Conservation (phyloP, 2,888 invertebrate species). For the Ametastegia equiseti region DNA sequence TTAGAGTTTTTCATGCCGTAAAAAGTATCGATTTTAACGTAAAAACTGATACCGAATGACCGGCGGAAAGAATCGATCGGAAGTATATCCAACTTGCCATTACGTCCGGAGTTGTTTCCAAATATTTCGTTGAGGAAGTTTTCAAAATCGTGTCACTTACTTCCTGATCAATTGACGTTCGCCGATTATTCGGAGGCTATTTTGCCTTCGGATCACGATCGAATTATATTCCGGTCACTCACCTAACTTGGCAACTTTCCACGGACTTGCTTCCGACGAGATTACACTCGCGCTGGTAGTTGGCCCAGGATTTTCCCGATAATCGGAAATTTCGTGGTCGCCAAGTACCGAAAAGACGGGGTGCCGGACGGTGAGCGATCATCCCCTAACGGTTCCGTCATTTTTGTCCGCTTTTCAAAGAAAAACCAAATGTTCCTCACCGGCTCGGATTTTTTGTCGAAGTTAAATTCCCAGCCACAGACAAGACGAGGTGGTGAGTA, state of each 20-base stretch:
- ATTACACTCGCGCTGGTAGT: neutral
- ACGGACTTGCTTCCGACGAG: neutral
- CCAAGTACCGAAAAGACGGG: neutral
- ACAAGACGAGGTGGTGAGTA: no score
- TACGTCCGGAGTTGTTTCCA: neutral
- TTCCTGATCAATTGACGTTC: neutral
- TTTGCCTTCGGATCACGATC: neutral
- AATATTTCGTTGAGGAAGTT: neutral
- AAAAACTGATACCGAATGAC: neutral
- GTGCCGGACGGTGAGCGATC: neutral
- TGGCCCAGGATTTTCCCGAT: neutral
- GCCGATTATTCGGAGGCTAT: neutral
- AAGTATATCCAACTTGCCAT: neutral
- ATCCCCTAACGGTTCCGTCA: neutral
- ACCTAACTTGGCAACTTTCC: slow-evolving; percentile 11
- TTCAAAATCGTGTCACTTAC: neutral
- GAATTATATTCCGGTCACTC: slow-evolving; percentile 36
- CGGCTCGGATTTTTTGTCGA: neutral
- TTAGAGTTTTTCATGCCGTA: neutral
- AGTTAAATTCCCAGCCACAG: no score
- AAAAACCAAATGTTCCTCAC: no score
- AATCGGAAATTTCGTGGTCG: neutral
- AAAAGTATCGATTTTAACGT: slow-evolving; percentile 20
- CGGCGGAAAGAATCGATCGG: neutral
- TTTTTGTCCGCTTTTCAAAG: neutral